A percentile compares a stretch with the other conserved stretches of the same genome.
Conservation (phyloP, 2,113 vertebrate species). For the Dendrocopos noguchii region DNA sequence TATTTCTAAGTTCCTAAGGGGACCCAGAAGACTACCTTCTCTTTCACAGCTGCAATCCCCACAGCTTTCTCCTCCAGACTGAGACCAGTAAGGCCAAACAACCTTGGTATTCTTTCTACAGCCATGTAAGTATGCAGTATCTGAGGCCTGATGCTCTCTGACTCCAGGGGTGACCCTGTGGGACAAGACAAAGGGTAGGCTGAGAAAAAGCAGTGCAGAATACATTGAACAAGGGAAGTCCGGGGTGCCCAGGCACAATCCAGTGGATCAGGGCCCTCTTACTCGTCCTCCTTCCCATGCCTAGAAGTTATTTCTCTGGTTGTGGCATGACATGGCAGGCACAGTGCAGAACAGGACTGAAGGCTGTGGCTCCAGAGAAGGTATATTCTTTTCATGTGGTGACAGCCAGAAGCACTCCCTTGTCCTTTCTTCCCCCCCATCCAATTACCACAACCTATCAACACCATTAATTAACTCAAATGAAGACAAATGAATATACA, state of each 20-base stretch:
- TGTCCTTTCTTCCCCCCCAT: neutral
- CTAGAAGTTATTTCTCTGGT: neutral
- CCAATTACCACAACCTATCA: neutral
- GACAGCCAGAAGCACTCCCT: neutral
- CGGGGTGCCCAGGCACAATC: neutral
- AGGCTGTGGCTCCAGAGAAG: neutral
- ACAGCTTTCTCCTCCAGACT: neutral
- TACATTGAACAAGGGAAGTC: neutral
- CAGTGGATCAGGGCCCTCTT: neutral
- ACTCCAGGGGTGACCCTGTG: neutral
- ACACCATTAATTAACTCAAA: neutral
- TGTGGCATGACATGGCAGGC: rapidly evolving
- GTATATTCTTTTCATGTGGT: neutral
- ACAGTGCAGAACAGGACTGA: neutral
- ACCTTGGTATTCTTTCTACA: neutral
- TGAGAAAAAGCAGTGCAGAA: neutral
- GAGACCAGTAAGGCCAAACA: neutral
- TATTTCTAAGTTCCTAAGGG: neutral
- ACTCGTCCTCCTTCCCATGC: neutral
- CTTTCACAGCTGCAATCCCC: neutral
- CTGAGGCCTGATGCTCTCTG: neutral
- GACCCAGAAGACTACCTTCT: neutral
- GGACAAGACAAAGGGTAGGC: neutral
- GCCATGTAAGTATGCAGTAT: rapidly evolving
- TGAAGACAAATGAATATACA: neutral